These are phyloP conservation scores for Latrodectus geometricus DNA, from an alignment of 1,140 invertebrate species.

Conservation along the genomic window DNA sequence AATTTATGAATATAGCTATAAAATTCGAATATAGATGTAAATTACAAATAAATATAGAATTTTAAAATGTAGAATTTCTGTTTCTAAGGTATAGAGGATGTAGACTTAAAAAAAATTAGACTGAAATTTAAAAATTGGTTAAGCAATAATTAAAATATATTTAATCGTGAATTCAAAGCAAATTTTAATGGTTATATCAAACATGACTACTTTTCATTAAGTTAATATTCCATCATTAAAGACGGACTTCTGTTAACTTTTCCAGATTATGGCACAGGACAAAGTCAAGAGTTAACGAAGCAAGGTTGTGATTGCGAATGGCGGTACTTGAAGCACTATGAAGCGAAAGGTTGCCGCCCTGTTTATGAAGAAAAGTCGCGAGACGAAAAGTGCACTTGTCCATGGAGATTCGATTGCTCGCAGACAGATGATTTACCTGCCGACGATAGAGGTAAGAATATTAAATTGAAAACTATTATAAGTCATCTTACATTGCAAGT, in stretches of 20 bases:
- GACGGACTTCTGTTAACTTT: not conserved
- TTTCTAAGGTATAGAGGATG: no score
- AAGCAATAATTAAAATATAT: no score
- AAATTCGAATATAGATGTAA: no score
- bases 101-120: no score
- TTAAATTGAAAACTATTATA: not conserved
- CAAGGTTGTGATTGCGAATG: constrained; percentile 47
- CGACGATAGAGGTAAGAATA: constrained; percentile 18
- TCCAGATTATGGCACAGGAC: constrained; percentile 50
- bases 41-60: no score
- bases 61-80: no score
- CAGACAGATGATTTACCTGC: constrained; percentile 29
- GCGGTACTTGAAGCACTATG: constrained; percentile 62
- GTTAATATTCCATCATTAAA: no score
- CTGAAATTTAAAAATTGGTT: no score
- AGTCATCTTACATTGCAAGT: not conserved
- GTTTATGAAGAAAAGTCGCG: constrained; percentile 43
- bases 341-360: constrained; percentile 56
- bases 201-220: no score
- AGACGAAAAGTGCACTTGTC: constrained; percentile 45
- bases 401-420: constrained; percentile 58
- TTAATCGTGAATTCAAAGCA: no score
- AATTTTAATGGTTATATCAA: no score
- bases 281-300: constrained; percentile 3
- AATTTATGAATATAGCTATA: no score